These are phyloP conservation scores for Thamnaconus septentrionalis DNA, from an alignment of 2,113 vertebrate species.

Conservation along the genomic window DNA sequence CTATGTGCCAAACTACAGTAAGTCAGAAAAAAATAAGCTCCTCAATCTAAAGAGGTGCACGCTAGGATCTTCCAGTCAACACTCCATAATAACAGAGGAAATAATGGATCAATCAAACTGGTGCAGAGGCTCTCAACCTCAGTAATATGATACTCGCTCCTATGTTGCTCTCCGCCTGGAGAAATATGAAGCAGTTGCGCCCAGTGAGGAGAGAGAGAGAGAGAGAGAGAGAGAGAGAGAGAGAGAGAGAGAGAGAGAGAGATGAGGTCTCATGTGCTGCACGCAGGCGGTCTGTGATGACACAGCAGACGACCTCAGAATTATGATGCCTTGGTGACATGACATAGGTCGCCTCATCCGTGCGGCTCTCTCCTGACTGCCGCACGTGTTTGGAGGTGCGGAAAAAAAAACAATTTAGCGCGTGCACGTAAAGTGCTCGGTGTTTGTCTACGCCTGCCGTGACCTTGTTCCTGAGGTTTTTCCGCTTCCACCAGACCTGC, in stretches of 20 bases:
- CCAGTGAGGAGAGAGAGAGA: conserved; percentile 11
- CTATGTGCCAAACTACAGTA: too few species aligned
- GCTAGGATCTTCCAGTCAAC: too few species aligned
- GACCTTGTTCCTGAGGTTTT: conserved; percentile 28
- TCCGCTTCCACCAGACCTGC: conserved; percentile 12
- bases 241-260: conserved; percentile 24
- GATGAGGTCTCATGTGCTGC: conserved; percentile 24
- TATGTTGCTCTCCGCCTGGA: conserved; percentile 21
- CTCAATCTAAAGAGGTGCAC: too few species aligned
- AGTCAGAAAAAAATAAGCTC: too few species aligned
- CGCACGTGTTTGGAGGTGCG: background rate
- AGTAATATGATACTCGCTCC: conserved; percentile 43
- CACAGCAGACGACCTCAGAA: conserved; percentile 57
- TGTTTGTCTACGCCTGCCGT: conserved; percentile 8
- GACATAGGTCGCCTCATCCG: conserved; percentile 6
- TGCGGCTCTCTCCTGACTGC: background rate
- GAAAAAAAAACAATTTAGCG: background rate
- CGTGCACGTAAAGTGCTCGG: background rate
- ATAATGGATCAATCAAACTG: conserved; percentile 40
- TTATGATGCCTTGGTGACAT: conserved; percentile 35
- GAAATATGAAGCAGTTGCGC: conserved; percentile 38
- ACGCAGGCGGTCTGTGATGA: conserved; percentile 48
- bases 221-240: conserved; percentile 14
- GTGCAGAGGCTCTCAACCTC: conserved; percentile 30
- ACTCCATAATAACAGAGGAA: conserved; percentile 43